Evolutionary conservation across 2,888 invertebrate species (phyloP), one percentile per base, ranked within the genome.

Genomic region (Lordiphosa andalusiaca): DNA sequence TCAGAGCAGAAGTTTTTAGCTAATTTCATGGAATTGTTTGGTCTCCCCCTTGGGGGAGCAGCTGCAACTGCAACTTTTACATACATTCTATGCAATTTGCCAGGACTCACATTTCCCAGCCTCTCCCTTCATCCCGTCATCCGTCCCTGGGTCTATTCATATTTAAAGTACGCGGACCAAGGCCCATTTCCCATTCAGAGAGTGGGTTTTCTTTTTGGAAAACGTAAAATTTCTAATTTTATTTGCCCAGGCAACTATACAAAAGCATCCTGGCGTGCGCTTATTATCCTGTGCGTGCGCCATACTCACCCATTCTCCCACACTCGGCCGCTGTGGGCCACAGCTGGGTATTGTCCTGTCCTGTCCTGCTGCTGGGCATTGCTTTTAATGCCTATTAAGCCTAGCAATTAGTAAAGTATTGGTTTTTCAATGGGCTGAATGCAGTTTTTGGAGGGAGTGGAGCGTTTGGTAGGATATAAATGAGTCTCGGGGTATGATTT

Each of bases 221-320:
- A 77, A 80, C 81, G 81, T 80, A 73, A 76, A 83, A 83, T 83
- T 83, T 80, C 81, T 83, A 83, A 77, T 77, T 77, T 77, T 80
- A 77, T 83, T 83, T 78, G 74, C 74, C 52, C 66, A 69, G 73
- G 77, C 77, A 54, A 44, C 80, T 64, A 72, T 69, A 76, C 83
- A 76, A 76, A 82, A 71, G 83, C 80, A 78, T 82, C 80, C 75
- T 71, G 83, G 75, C 80, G 75, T 75, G 74, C 82, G 75, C 83
- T 76, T 78, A 76, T 76, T 82, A 76, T 76, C 83, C 75, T 74
- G 80, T 78, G 75, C 75, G 83, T 76, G 69, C 63, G 58, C 44
- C 40, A 25, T 39, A 13, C 64, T 40, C 41, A 19, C 23, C 44
- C 48, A 25, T 44, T 7, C 33, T 46, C 40, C 40, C 44, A 19